A percentile compares a stretch with the other conserved stretches of the same genome.
These are phyloP conservation scores for Dryococelus australis DNA, from an alignment of 2,888 invertebrate species.

Conservation along the genomic window DNA sequence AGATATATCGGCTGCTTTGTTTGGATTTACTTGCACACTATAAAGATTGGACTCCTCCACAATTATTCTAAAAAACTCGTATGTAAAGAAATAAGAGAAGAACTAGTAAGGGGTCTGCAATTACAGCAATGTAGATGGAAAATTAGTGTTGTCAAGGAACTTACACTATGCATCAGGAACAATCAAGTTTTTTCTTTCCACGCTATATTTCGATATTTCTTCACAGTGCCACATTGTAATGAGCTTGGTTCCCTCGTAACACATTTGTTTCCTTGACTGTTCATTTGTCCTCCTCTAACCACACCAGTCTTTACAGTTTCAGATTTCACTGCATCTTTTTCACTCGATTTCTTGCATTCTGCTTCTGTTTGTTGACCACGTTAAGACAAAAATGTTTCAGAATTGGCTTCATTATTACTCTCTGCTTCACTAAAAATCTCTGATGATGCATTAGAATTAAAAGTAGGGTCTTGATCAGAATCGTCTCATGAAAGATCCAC, in stretches of 20 bases:
- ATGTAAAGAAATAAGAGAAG: background rate
- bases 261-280: background rate
- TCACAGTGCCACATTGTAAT: background rate
- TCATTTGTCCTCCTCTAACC: background rate
- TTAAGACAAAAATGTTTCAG: no score
- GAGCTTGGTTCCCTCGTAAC: background rate
- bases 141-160: background rate
- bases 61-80: background rate
- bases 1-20: background rate
- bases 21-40: background rate
- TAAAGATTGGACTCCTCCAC: background rate
- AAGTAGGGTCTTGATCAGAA: background rate
- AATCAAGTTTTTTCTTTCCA: slow-evolving; percentile 11
- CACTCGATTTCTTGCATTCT: no score
- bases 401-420: no score
- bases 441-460: background rate
- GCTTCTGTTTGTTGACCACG: no score
- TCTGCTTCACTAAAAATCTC: background rate
- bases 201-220: background rate
- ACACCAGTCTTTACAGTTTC: no score
- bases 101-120: background rate
- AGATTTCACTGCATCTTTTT: no score
- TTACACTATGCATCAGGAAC: background rate
- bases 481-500: background rate
- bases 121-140: background rate